phyloP scores from a whole-genome alignment of 2,888 invertebrate species.

The Amiota communis region DNA sequence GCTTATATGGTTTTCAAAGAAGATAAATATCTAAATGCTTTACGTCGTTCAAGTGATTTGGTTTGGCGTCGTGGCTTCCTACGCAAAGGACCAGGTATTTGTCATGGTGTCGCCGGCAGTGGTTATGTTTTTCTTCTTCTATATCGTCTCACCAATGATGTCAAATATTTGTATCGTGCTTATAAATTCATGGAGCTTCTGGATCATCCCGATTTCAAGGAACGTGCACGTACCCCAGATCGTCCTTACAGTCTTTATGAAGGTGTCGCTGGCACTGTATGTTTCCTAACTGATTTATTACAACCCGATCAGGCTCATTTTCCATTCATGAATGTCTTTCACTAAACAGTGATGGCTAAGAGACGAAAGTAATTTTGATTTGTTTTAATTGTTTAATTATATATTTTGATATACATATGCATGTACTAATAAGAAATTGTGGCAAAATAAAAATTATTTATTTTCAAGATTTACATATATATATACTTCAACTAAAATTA shows the following conservation, averaged over 20 bases:
- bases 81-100: conserved; percentile 90
- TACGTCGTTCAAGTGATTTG: conserved; percentile 81
- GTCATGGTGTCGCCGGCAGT: conserved; percentile 90
- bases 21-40: conserved; percentile 80
- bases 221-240: conserved; percentile 83
- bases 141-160: conserved; percentile 82
- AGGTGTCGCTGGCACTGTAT: conserved; percentile 89
- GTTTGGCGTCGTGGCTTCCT: conserved; percentile 89
- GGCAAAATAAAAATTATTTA: too few species aligned
- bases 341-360: conserved; percentile 46
- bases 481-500: too few species aligned
- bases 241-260: conserved; percentile 87
- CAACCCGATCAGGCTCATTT: conserved; percentile 84
- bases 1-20: conserved; percentile 85
- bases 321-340: conserved; percentile 85
- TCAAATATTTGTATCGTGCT: conserved; percentile 83
- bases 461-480: too few species aligned
- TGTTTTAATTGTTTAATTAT: too few species aligned
- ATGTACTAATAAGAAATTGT: too few species aligned
- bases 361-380: not conserved
- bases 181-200: conserved; percentile 85
- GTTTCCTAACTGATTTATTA: conserved; percentile 84
- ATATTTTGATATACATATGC: too few species aligned
- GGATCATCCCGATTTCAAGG: conserved; percentile 78
- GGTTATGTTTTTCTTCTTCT: conserved; percentile 86